Conservation (phyloP, 2,797 vertebrate genomes). For the Delichon dasypus region DNA sequence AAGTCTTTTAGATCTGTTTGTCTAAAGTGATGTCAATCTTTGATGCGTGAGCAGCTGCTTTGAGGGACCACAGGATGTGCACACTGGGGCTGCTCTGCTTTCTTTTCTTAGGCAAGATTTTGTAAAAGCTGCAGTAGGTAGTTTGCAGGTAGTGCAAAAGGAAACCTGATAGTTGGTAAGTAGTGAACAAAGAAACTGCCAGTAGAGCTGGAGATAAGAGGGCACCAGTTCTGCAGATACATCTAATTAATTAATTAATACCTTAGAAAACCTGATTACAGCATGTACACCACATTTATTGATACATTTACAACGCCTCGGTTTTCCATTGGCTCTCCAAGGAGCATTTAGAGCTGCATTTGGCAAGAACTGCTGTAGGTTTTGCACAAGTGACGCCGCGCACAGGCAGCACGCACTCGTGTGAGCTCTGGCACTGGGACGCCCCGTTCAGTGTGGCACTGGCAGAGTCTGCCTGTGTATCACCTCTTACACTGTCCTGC, state of each 20-base stretch:
- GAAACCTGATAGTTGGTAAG: neutral
- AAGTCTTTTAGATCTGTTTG: neutral
- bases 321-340: constrained; percentile 42
- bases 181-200: neutral
- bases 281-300: constrained; percentile 64
- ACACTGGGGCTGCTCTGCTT: neutral
- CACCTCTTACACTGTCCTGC: constrained; percentile 42
- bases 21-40: neutral
- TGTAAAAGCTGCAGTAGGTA: neutral
- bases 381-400: constrained; percentile 46
- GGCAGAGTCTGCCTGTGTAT: constrained; percentile 13
- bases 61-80: neutral
- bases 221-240: constrained; percentile 6
- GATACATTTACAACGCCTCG: constrained; percentile 60
- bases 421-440: neutral
- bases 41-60: constrained; percentile 8
- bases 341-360: constrained; percentile 48
- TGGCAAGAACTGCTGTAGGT: neutral
- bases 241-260: constrained; percentile 36
- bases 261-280: constrained; percentile 63
- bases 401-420: constrained; percentile 15
- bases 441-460: neutral
- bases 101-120: constrained; percentile 1
- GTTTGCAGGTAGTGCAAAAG: constrained; percentile 61
- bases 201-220: neutral